Base-by-base conservation (phyloP, 1,140 invertebrate genomes). In the Trachymyrmex septentrionalis region DNA sequence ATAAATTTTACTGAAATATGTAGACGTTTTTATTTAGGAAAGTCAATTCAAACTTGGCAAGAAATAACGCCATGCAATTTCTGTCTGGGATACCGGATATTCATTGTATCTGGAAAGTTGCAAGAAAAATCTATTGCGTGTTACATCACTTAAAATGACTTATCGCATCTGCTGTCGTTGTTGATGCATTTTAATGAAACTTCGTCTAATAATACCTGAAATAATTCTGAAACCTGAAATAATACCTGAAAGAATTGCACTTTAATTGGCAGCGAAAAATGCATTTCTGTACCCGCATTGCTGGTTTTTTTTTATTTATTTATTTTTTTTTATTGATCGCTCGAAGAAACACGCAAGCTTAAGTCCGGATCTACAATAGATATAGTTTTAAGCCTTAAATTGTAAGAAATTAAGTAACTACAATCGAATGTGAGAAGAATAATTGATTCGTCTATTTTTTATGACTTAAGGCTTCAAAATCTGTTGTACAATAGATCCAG, bases 181-280 rank as follows among this genome's bases (percentile, higher is more conserved):
- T 21, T 50, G 30, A 48, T 14, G 14, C n/a, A 50, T 64, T 71
- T 71, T 44, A 71, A 27, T 19, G 3, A 6, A 75, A 75, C 30
- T 75, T 75, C 1, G 16, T 53, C 3, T 16, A 59, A 76, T 71
- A 53, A 53, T 50, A 38, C 21, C 34, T 38, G 34, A 14, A 19
- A 30, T 75, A 75, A 75, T 57, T 75, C 0, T n/a, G n/a, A n/a
- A n/a, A n/a, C n/a, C n/a, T n/a, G n/a, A n/a, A 59, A 76, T 71
- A 53, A 53, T 50, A 38, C 21, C 34, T 38, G 34, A 14, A 55
- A 57, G 48, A 30, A 21, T 27, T 10, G 14, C 21, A 71, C 2
- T 30, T 73, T 73, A 34, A 73, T 73, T 73, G 21, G 30, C 50
- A 53, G 14, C 12, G 16, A 4, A 50, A 30, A 30, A 50, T 72